Evolutionary conservation across 2,888 invertebrate species (phyloP).

Genomic region (Gastrophysa polygoni): DNA sequence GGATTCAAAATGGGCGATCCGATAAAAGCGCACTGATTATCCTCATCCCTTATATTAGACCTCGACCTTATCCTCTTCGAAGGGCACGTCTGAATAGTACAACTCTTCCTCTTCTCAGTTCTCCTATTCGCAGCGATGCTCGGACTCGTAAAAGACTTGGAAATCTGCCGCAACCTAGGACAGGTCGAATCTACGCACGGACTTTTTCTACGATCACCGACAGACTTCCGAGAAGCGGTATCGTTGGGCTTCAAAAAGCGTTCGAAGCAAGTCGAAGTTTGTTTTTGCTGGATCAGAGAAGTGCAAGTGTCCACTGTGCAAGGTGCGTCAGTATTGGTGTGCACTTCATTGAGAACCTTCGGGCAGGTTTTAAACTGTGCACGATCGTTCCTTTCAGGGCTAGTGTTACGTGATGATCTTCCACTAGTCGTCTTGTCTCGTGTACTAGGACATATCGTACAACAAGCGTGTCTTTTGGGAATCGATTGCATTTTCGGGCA

Average conservation of each 20-base stretch:
- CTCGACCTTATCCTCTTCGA: constrained; percentile 17
- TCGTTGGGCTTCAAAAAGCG: background rate
- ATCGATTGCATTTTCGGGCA: no score
- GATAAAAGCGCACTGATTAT: constrained; percentile 40
- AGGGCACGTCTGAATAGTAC: constrained; percentile 7
- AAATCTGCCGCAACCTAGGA: background rate
- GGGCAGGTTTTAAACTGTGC: no score
- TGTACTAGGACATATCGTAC: background rate
- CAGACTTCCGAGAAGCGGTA: background rate
- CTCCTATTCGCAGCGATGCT: background rate
- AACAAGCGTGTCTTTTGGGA: background rate
- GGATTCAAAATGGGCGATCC: constrained; percentile 35
- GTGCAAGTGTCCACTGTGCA: constrained; percentile 7
- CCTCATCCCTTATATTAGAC: constrained; percentile 19
- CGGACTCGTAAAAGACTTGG: background rate
- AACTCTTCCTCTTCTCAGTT: constrained; percentile 1
- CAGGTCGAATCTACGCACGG: background rate
- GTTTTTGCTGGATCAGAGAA: background rate
- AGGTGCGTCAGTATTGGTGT: background rate
- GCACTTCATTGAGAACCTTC: background rate
- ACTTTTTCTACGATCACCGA: background rate
- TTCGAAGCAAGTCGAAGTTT: background rate
- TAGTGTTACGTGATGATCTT: background rate
- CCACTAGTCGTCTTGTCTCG: background rate
- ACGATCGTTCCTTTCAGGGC: background rate